Conservation (phyloP, 2,888 invertebrate genomes). For the Spodoptera picta region DNA sequence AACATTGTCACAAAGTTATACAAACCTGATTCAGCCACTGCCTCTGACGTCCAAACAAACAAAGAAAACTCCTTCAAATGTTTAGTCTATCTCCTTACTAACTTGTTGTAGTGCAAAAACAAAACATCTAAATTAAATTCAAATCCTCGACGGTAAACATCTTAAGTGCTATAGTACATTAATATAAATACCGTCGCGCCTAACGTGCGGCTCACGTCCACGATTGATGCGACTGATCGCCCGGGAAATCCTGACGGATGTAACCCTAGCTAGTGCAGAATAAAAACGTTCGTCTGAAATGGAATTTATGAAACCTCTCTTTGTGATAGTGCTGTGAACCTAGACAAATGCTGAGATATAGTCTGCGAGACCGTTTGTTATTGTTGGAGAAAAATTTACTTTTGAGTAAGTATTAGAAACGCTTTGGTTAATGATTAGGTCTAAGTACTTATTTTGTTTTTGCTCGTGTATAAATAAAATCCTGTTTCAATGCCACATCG, state of each 20-base stretch:
- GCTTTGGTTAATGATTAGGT: no score
- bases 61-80: no score
- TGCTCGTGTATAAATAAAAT: slow-evolving; percentile 15
- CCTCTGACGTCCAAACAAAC: no score
- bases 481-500: slow-evolving; percentile 43
- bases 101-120: background rate
- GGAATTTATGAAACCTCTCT: slow-evolving; percentile 70
- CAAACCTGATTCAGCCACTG: no score
- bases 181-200: slow-evolving; percentile 52
- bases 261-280: slow-evolving; percentile 61
- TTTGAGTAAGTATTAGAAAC: no score
- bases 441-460: no score
- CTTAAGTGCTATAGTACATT: slow-evolving; percentile 39
- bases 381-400: background rate
- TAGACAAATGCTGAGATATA: background rate
- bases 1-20: no score
- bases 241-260: slow-evolving; percentile 59
- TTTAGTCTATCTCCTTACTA: no score
- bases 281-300: slow-evolving; percentile 62
- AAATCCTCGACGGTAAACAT: slow-evolving; percentile 12
- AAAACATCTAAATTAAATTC: slow-evolving; percentile 8
- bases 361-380: background rate
- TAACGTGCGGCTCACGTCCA: slow-evolving; percentile 46
- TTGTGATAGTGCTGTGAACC: slow-evolving; percentile 58
- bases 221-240: slow-evolving; percentile 56